Evolutionary conservation across 2,797 vertebrate species (phyloP).

Genomic region (Cygnus olor): DNA sequence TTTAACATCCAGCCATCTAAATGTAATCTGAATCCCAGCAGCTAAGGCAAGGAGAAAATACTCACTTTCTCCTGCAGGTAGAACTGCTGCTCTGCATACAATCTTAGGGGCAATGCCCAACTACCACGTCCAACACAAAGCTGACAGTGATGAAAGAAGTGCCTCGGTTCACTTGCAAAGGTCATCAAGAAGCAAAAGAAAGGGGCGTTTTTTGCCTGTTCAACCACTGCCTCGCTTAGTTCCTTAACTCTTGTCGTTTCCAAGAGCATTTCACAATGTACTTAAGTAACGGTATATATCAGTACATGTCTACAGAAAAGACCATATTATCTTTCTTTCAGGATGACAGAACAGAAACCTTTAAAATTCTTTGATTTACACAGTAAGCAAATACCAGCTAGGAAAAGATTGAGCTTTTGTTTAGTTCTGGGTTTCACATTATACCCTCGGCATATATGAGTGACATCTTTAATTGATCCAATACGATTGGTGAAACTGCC

Average conservation of each 20-base stretch:
- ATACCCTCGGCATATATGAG: not conserved
- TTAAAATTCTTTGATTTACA: not conserved
- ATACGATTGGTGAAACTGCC: slow-evolving; percentile 18
- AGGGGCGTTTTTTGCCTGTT: slow-evolving; percentile 1
- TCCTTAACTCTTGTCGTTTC: slow-evolving; percentile 17
- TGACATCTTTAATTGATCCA: slow-evolving; percentile 7
- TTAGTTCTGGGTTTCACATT: not conserved
- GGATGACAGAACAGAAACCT: not conserved
- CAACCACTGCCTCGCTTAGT: slow-evolving; percentile 13
- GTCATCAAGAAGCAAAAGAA: not conserved
- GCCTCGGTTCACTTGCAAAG: not conserved
- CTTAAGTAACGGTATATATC: slow-evolving; percentile 2
- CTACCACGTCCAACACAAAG: not conserved
- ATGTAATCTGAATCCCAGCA: not conserved
- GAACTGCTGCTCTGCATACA: not conserved
- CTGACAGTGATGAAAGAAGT: not conserved
- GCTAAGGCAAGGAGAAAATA: not conserved
- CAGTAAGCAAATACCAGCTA: not conserved
- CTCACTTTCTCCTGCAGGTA: not conserved
- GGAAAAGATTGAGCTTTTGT: not conserved
- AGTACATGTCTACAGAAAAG: not conserved
- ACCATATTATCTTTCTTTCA: not conserved
- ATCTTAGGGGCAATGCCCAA: not conserved
- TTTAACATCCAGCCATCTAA: not conserved
- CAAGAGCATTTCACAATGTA: slow-evolving; percentile 13